Percentiles rank a stretch among this genome's conserved stretches.
Evolutionary conservation across 2,888 invertebrate genomes (phyloP).

Genomic region (Lathronympha strigana): DNA sequence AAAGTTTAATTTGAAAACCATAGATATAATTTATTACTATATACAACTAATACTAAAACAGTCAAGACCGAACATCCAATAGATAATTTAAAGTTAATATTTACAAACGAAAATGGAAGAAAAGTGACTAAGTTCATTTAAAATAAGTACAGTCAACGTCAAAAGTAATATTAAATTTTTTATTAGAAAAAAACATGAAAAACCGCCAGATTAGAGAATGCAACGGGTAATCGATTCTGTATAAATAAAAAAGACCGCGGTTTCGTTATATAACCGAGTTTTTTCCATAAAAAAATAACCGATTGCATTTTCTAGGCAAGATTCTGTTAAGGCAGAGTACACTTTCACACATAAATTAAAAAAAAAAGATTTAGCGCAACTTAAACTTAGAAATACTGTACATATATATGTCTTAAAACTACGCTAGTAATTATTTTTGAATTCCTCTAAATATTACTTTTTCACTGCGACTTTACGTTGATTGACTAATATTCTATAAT

Average conservation of each 20-base stretch:
- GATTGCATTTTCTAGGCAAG: too few species aligned
- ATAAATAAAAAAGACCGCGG: too few species aligned
- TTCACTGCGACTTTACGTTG: neutral
- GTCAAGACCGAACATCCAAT: conserved; percentile 46
- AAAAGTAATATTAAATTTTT: conserved; percentile 1
- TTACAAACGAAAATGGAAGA: conserved; percentile 45
- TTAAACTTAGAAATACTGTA: conserved; percentile 12
- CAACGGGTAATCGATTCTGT: too few species aligned
- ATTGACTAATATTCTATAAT: conserved; percentile 5
- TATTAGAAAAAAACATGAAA: neutral
- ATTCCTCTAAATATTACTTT: neutral
- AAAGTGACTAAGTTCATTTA: conserved; percentile 39
- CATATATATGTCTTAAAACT: conserved; percentile 3
- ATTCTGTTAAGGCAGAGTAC: neutral
- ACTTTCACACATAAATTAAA: neutral
- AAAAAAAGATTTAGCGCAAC: neutral
- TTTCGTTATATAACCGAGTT: too few species aligned
- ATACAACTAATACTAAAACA: conserved; percentile 50
- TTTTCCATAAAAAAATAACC: too few species aligned
- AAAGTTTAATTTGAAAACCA: conserved; percentile 47
- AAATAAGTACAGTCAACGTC: conserved; percentile 21
- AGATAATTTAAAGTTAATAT: conserved; percentile 39
- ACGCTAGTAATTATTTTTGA: neutral
- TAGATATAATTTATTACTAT: conserved; percentile 52
- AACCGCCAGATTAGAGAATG: too few species aligned